Conservation (phyloP, 2,888 invertebrate genomes). For the Archips xylosteana region DNA sequence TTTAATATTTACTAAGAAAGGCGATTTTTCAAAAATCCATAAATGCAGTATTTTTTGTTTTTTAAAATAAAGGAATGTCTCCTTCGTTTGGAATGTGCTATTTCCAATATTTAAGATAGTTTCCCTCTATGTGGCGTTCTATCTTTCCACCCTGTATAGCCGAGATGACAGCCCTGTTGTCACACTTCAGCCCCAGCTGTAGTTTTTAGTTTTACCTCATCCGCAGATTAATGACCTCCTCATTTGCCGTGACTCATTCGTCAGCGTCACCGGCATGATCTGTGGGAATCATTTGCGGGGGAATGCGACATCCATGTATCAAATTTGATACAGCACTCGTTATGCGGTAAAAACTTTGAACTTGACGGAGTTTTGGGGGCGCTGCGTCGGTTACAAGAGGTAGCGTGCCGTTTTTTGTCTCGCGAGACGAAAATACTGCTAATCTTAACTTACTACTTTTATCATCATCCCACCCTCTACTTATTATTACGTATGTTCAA, state of each 20-base stretch:
- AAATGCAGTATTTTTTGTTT: too few relatives aligned
- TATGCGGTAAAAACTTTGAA: constrained; percentile 66
- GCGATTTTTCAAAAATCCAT: too few relatives aligned
- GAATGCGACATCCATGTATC: constrained; percentile 67
- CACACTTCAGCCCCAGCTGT: not conserved
- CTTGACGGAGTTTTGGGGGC: constrained; percentile 60
- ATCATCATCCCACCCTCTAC: too few relatives aligned
- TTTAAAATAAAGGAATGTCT: too few relatives aligned
- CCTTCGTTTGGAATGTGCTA: too few relatives aligned
- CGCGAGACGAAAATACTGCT: not conserved
- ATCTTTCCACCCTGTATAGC: too few relatives aligned
- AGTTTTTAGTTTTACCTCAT: constrained; percentile 2
- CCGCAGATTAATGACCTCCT: not conserved
- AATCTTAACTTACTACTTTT: too few relatives aligned
- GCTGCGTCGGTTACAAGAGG: constrained; percentile 47
- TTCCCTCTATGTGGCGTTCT: too few relatives aligned
- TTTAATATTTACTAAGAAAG: too few relatives aligned
- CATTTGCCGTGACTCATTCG: constrained; percentile 11
- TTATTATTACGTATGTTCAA: too few relatives aligned
- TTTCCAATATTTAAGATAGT: too few relatives aligned
- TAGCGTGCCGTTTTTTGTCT: constrained; percentile 5
- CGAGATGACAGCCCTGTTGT: not conserved
- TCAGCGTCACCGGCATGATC: constrained; percentile 56
- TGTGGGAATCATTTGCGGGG: constrained; percentile 67
- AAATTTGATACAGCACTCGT: constrained; percentile 74